Evolutionary conservation across 1,140 invertebrate genomes (phyloP).

Genomic region (Drosophila littoralis): DNA sequence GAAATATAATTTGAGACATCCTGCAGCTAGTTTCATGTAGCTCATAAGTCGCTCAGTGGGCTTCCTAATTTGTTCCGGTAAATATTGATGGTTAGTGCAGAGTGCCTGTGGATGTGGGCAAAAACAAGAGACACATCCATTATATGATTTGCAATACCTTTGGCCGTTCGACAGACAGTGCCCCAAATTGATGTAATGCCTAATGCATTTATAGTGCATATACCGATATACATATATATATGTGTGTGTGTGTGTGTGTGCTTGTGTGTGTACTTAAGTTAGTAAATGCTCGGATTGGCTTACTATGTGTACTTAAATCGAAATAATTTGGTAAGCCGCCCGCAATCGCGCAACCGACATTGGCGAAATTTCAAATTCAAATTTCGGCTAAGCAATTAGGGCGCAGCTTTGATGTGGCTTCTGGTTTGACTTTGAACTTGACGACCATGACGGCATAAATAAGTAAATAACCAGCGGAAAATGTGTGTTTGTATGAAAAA

Average conservation of each 20-base stretch:
- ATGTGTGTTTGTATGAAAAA: slow-evolving; percentile 41
- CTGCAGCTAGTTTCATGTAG: too few relatives aligned
- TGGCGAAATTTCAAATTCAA: slow-evolving; percentile 50
- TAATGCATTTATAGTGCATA: neutral
- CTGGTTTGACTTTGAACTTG: slow-evolving; percentile 58
- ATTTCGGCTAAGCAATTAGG: slow-evolving; percentile 67
- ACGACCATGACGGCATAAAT: slow-evolving; percentile 30
- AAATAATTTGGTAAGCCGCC: slow-evolving; percentile 26
- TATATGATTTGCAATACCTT: too few relatives aligned
- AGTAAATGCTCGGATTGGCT: neutral
- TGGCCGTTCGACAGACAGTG: too few relatives aligned
- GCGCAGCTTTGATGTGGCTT: slow-evolving; percentile 68
- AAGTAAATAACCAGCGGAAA: slow-evolving; percentile 54
- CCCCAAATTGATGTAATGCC: neutral
- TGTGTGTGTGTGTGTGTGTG: neutral
- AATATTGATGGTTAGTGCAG: too few relatives aligned
- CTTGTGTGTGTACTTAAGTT: too few relatives aligned
- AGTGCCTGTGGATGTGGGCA: too few relatives aligned
- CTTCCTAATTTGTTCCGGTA: too few relatives aligned
- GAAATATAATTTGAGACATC: too few relatives aligned
- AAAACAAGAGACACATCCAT: too few relatives aligned
- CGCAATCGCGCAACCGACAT: slow-evolving; percentile 22
- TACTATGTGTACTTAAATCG: slow-evolving; percentile 2
- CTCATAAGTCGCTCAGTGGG: too few relatives aligned
- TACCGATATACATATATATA: neutral